A percentile compares a stretch with the other conserved stretches of the same genome.
Evolutionary conservation across 2,797 vertebrate genomes (phyloP).

Genomic region (Lates japonicus): DNA sequence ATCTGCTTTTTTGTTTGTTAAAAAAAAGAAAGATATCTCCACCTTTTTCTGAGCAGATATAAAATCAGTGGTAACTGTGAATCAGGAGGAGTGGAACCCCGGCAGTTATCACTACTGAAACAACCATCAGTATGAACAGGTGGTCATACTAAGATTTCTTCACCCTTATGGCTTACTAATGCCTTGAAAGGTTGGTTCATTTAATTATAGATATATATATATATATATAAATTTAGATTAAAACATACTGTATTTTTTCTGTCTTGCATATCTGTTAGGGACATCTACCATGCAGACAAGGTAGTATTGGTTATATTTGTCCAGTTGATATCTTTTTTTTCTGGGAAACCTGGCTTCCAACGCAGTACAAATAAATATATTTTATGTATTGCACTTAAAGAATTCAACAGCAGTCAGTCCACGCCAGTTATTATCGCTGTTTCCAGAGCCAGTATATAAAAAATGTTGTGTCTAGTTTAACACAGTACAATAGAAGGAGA

Average conservation of each 20-base stretch:
- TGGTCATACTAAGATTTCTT: slow-evolving; percentile 69
- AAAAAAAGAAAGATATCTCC: slow-evolving; percentile 43
- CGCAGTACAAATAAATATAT: background rate
- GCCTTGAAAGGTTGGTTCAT: slow-evolving; percentile 52
- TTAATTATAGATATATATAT: slow-evolving; percentile 60
- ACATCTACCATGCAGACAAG: background rate
- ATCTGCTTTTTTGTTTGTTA: slow-evolving; percentile 48
- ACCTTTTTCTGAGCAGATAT: slow-evolving; percentile 59
- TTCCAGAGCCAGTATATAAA: background rate
- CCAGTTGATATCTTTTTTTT: background rate
- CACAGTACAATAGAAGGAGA: background rate
- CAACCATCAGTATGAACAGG: slow-evolving; percentile 49
- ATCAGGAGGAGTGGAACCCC: slow-evolving; percentile 67
- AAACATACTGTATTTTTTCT: background rate
- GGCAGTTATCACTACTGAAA: slow-evolving; percentile 74
- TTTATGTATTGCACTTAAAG: background rate
- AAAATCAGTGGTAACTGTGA: slow-evolving; percentile 57
- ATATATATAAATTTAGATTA: too few relatives aligned
- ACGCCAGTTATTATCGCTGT: background rate
- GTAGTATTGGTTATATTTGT: slow-evolving; percentile 3
- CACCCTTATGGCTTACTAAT: slow-evolving; percentile 38
- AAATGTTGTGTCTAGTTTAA: background rate
- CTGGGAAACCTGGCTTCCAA: too few relatives aligned
- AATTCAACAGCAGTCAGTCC: background rate
- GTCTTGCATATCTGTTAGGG: slow-evolving; percentile 7